phyloP scores from a whole-genome alignment of 2,888 invertebrate species.

The Chloromyia formosa region DNA sequence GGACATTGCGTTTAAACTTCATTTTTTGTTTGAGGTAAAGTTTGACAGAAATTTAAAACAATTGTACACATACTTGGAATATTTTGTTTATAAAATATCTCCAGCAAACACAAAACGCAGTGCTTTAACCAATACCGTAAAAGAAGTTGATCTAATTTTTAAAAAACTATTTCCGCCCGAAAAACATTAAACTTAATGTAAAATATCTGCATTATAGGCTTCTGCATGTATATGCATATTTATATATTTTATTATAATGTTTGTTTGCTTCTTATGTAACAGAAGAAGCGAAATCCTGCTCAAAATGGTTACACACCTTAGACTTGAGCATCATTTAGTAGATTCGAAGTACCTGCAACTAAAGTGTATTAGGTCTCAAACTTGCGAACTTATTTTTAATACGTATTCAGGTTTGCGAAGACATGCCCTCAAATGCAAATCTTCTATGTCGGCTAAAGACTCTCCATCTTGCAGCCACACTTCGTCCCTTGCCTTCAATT shows the following conservation, averaged over 20 bases:
- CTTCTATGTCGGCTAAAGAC: background rate
- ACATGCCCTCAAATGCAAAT: background rate
- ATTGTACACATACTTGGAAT: background rate
- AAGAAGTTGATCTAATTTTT: background rate
- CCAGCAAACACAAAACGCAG: background rate
- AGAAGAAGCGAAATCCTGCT: background rate
- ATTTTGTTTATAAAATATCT: background rate
- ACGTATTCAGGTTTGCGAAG: constrained; percentile 4
- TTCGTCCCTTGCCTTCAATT: too few relatives aligned
- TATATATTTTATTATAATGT: background rate
- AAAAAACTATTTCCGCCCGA: background rate
- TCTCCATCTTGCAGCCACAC: too few relatives aligned
- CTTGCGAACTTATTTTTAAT: background rate
- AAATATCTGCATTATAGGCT: background rate
- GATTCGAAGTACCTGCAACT: background rate
- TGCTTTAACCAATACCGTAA: background rate
- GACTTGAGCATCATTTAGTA: background rate
- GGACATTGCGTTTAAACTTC: background rate
- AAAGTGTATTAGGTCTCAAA: background rate
- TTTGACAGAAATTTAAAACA: background rate
- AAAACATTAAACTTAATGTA: background rate
- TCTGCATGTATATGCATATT: background rate
- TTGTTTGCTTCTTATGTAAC: background rate
- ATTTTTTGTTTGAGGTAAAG: background rate
- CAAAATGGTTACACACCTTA: background rate